Base-by-base conservation (phyloP, 1,140 invertebrate species). In the Mercenaria mercenaria region DNA sequence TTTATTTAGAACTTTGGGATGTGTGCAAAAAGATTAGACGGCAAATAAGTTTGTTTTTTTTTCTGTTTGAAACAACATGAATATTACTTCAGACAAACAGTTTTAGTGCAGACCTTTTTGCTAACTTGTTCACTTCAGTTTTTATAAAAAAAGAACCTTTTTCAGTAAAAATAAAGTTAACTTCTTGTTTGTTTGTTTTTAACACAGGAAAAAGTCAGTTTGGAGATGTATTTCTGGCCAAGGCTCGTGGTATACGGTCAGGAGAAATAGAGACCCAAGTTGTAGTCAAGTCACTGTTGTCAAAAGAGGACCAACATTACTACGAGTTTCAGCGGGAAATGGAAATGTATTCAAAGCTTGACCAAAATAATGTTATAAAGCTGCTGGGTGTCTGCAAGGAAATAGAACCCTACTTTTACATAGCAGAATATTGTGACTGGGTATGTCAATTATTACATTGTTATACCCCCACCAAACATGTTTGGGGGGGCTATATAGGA, bases 391-490 rank as follows among this genome's bases (percentile, higher is more conserved):
- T 99, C 20, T 98, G 98, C 95, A 96, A 97, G 47, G 98, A 99
- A 77, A 96, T 97, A 20, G 98, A 99, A 89, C 98, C 98, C 0
- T 98, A 98, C 94, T 98, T 98, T 93, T 97, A 99, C 97, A 97
- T 99, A 23, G 96, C 99, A 8, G 98, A 99, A 94, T 98, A 98
- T 94, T 98, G 98, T 34, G 98, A 99, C 94, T 99, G 98, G 98
- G 97, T 98, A 95, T 96, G 97, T 93, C 15, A 37, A 67, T 61
- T 50, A 0, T 52, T 52, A 43, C 72, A 43, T 64, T 13, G n/a
- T 18, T 47, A 10, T n/a, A n/a, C n/a, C n/a, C n/a, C n/a, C n/a
- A n/a, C n/a, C n/a, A n/a, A n/a, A n/a, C n/a, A n/a, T n/a, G n/a
- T n/a, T n/a, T n/a, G n/a, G n/a, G n/a, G n/a, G n/a, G n/a, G n/a